Evolutionary conservation across 30 jellyfish, hydroid and myxozoan species (phyloP).

Genomic region (Chironex yamaguchii): DNA sequence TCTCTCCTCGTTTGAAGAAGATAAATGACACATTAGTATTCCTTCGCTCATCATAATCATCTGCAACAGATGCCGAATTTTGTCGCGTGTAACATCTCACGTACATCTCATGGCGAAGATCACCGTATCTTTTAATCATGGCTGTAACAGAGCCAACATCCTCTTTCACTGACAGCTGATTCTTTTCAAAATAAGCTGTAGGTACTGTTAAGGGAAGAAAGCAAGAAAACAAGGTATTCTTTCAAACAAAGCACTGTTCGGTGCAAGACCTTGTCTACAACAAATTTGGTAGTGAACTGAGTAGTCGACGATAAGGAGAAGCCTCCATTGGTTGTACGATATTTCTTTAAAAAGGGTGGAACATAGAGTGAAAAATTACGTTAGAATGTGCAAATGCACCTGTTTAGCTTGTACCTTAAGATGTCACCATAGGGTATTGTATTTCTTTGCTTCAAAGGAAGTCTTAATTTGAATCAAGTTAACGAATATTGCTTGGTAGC

Average conservation of each 20-base stretch:
- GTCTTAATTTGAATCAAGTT: no score
- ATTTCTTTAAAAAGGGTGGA: no score
- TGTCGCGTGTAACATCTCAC: constrained; percentile 95
- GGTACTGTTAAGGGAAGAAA: constrained; percentile 90
- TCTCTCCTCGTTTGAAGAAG: constrained; percentile 76
- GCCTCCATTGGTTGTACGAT: no score
- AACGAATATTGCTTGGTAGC: no score
- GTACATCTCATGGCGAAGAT: constrained; percentile 67
- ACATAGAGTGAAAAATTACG: no score
- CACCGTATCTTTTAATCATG: constrained; percentile 83
- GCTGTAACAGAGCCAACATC: constrained; percentile 60
- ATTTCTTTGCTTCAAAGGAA: no score
- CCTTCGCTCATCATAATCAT: constrained; percentile 82
- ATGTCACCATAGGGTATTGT: no score
- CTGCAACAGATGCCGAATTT: constrained; percentile 76
- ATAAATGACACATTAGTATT: constrained; percentile 83
- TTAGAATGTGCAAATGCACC: no score
- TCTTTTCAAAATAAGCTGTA: constrained; percentile 71
- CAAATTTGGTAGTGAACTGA: not conserved
- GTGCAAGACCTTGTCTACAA: no score
- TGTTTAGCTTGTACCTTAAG: no score
- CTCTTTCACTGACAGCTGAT: constrained; percentile 67
- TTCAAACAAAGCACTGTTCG: not conserved
- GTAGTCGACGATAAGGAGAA: not conserved
- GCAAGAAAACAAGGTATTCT: not conserved